Conservation (phyloP, 2,888 invertebrate species). For the Harpalus rufipes region DNA sequence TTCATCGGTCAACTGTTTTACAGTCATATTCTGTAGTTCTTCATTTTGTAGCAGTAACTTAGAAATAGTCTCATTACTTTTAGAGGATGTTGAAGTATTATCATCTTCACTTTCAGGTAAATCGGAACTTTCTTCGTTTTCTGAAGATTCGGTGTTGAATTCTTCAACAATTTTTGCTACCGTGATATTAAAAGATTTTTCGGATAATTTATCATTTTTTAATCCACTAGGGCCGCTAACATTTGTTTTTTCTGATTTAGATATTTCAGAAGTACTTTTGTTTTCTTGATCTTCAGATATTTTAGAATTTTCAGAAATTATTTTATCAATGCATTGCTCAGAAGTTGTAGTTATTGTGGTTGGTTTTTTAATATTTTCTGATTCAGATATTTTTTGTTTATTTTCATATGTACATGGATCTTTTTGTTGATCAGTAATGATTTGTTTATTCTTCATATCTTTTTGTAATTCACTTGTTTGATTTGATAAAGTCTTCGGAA, state of each 20-base stretch:
- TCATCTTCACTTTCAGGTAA: constrained; percentile 15
- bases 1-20: constrained; percentile 35
- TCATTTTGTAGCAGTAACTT: not conserved
- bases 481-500: not conserved
- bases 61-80: constrained; percentile 10
- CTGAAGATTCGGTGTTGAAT: not conserved
- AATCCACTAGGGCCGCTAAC: not conserved
- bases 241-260: not conserved
- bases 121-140: constrained; percentile 18
- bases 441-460: not conserved
- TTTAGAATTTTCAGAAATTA: not conserved
- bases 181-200: not conserved
- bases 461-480: not conserved
- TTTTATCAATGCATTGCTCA: constrained; percentile 1
- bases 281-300: not conserved
- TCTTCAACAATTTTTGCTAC: not conserved
- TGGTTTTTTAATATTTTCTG: not conserved
- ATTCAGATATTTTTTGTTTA: not conserved
- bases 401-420: not conserved
- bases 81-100: constrained; percentile 7
- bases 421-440: not conserved
- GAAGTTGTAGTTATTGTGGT: not conserved
- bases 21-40: constrained; percentile 5
- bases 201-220: not conserved
- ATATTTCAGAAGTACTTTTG: not conserved